These are phyloP conservation scores for Fistularia commersonii DNA, from an alignment of 2,797 vertebrate genomes.

Conservation along the genomic window DNA sequence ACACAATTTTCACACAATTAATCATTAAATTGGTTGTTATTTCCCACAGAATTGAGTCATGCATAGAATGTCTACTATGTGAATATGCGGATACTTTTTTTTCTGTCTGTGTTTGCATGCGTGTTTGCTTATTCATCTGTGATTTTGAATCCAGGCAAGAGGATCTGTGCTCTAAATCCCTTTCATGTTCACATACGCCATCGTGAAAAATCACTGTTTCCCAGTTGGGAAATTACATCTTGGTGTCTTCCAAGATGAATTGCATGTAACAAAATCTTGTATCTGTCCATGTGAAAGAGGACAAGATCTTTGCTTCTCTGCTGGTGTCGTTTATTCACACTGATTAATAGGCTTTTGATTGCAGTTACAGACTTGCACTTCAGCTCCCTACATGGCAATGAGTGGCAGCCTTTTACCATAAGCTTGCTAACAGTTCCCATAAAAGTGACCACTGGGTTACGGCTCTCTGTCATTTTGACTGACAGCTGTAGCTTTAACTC, in stretches of 20 bases:
- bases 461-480: constrained; percentile 42
- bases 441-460: constrained; percentile 47
- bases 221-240: constrained; percentile 56
- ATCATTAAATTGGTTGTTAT: background rate
- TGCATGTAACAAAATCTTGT: constrained; percentile 67
- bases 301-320: constrained; percentile 57
- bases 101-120: constrained; percentile 1
- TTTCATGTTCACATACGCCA: constrained; percentile 45
- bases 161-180: constrained; percentile 21
- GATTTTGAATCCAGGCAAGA: constrained; percentile 24
- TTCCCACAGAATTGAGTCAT: background rate
- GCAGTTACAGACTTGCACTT: constrained; percentile 23
- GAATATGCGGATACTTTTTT: constrained; percentile 3
- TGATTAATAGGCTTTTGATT: constrained; percentile 71
- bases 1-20: constrained; percentile 4
- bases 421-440: constrained; percentile 20
- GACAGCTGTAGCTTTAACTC: constrained; percentile 65
- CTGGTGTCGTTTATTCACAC: constrained; percentile 35
- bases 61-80: no score
- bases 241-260: constrained; percentile 45
- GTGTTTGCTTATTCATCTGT: constrained; percentile 2
- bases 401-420: constrained; percentile 12
- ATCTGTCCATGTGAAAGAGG: constrained; percentile 54
- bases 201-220: constrained; percentile 56
- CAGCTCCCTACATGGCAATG: background rate